These are phyloP conservation scores for Nebria salina DNA, from an alignment of 2,888 invertebrate species.

Conservation along the genomic window DNA sequence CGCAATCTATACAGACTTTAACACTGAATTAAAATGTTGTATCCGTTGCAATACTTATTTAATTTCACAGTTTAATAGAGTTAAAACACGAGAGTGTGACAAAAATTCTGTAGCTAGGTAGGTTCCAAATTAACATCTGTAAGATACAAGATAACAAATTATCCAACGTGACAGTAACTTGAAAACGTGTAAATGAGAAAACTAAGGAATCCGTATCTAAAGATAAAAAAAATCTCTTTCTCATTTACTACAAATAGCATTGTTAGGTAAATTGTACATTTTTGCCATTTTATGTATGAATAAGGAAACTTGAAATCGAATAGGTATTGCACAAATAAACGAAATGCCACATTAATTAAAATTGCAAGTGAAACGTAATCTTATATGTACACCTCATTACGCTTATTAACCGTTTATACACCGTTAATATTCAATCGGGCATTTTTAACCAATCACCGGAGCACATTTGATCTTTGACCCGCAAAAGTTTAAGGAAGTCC, in stretches of 20 bases:
- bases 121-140: too few species aligned
- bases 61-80: too few species aligned
- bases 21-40: too few species aligned
- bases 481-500: not conserved
- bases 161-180: not conserved
- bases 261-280: not conserved
- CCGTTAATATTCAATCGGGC: not conserved
- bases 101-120: too few species aligned
- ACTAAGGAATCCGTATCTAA: not conserved
- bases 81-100: too few species aligned
- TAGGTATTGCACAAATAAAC: slow-evolving; percentile 35
- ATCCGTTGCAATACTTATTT: too few species aligned
- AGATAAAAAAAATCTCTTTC: not conserved
- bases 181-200: not conserved
- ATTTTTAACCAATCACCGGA: not conserved
- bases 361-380: slow-evolving; percentile 32
- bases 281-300: slow-evolving; percentile 5
- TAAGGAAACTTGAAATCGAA: slow-evolving; percentile 31
- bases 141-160: too few species aligned
- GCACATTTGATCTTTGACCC: not conserved
- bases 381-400: not conserved
- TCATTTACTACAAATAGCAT: not conserved
- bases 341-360: slow-evolving; percentile 44
- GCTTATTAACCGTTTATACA: not conserved
- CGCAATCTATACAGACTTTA: too few species aligned